These are phyloP conservation scores for Hyposoter dolosus DNA, from an alignment of 2,888 invertebrate genomes.

Conservation along the genomic window DNA sequence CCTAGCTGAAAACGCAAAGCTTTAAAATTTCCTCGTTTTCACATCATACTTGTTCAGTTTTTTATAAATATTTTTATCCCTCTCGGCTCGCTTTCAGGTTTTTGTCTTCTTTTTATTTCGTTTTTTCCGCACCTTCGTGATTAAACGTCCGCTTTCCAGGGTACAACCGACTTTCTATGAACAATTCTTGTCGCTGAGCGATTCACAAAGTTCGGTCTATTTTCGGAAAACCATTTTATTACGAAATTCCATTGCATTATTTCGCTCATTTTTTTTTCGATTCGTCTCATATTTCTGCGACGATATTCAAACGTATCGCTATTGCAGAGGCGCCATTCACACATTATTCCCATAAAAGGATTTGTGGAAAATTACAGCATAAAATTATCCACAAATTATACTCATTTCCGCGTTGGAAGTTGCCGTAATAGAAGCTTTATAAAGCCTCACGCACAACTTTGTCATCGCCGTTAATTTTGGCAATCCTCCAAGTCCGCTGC, in stretches of 20 bases:
- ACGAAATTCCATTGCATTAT: neutral
- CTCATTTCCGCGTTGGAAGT: neutral
- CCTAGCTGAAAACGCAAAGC: conserved; percentile 27
- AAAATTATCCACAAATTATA: conserved; percentile 1
- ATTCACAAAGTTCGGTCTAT: neutral
- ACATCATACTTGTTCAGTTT: conserved; percentile 18
- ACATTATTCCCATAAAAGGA: neutral
- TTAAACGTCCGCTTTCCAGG: neutral
- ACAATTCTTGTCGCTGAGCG: neutral
- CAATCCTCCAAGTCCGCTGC: conserved; percentile 48
- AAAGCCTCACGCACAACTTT: neutral
- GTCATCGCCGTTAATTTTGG: conserved; percentile 26
- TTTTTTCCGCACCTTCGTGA: neutral
- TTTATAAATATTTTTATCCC: neutral
- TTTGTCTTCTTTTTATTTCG: neutral
- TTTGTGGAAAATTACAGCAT: conserved; percentile 10
- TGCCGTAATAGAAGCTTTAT: neutral
- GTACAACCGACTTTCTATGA: neutral
- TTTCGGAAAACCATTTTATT: neutral
- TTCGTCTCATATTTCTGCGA: neutral
- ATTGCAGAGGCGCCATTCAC: neutral
- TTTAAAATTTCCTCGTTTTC: conserved; percentile 14
- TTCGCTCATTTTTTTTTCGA: neutral
- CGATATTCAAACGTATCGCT: neutral
- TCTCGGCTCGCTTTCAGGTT: conserved; percentile 18